Percentiles rank a stretch among this genome's conserved stretches.
phyloP scores from a whole-genome alignment of 2,113 vertebrate genomes.

The Glareola pratincola region DNA sequence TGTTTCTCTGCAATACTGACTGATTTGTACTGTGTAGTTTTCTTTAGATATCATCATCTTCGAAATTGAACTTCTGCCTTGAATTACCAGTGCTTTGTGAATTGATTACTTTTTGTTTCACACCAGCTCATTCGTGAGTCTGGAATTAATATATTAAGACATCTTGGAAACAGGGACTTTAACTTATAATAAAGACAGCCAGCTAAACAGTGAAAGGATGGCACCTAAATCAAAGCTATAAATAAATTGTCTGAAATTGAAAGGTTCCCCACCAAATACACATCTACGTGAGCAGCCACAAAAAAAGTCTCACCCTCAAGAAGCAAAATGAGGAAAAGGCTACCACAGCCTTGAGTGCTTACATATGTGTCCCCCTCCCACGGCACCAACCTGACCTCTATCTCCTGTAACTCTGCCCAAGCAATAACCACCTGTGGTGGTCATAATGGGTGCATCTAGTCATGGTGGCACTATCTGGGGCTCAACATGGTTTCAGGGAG shows the following conservation, averaged over 20 bases:
- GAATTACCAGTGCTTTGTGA: background rate
- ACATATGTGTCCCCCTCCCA: background rate
- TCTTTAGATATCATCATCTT: background rate
- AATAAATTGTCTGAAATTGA: background rate
- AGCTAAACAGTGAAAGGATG: background rate
- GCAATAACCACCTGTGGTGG: background rate
- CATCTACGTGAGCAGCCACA: background rate
- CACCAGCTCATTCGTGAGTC: background rate
- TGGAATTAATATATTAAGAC: background rate
- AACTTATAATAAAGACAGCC: background rate
- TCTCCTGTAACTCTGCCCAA: background rate
- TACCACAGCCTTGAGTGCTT: background rate
- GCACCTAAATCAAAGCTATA: background rate
- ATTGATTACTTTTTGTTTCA: background rate
- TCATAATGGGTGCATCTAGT: background rate
- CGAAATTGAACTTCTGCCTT: background rate
- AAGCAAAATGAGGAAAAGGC: background rate
- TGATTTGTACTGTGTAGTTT: background rate
- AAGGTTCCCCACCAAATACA: background rate
- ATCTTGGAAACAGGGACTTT: background rate
- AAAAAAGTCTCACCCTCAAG: background rate
- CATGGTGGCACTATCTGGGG: background rate
- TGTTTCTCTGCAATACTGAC: background rate
- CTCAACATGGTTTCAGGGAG: background rate
- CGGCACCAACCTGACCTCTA: background rate